Evolutionary conservation across 2,113 vertebrate species (phyloP).

Genomic region (Festucalex cinctus): DNA sequence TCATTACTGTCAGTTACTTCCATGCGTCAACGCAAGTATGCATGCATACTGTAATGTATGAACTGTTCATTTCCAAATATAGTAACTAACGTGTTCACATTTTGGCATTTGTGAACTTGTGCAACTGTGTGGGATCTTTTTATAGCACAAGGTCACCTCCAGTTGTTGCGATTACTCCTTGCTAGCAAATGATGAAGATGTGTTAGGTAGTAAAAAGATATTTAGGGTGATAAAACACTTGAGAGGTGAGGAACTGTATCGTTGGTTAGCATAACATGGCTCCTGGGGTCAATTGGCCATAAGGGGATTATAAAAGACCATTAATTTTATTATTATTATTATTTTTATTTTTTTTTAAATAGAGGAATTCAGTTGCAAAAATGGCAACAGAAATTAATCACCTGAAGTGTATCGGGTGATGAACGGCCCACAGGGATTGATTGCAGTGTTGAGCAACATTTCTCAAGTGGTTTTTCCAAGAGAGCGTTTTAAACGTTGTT

Average conservation of each 20-base stretch:
- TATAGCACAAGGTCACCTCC: not conserved
- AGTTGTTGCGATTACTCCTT: conserved; percentile 25
- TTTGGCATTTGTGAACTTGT: not conserved
- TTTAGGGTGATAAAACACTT: conserved; percentile 33
- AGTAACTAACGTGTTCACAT: too few relatives aligned
- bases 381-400: conserved; percentile 46
- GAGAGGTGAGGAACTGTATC: conserved; percentile 33
- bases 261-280: conserved; percentile 44
- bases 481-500: conserved; percentile 5
- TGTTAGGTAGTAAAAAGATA: conserved; percentile 27
- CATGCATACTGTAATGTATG: not conserved
- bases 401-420: conserved; percentile 19
- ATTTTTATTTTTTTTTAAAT: conserved; percentile 53
- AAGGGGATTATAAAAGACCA: conserved; percentile 19
- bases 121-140: not conserved
- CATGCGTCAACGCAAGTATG: too few relatives aligned
- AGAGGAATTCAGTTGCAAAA: conserved; percentile 40
- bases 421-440: conserved; percentile 8
- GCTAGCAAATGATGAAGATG: conserved; percentile 6
- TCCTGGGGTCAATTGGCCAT: conserved; percentile 20
- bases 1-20: conserved; percentile 1
- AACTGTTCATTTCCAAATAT: not conserved
- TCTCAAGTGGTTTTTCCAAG: conserved; percentile 4
- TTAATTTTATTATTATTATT: too few relatives aligned
- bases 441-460: conserved; percentile 26